These are phyloP conservation scores for Oxytorus armatus DNA, from an alignment of 2,888 invertebrate species.

Conservation along the genomic window DNA sequence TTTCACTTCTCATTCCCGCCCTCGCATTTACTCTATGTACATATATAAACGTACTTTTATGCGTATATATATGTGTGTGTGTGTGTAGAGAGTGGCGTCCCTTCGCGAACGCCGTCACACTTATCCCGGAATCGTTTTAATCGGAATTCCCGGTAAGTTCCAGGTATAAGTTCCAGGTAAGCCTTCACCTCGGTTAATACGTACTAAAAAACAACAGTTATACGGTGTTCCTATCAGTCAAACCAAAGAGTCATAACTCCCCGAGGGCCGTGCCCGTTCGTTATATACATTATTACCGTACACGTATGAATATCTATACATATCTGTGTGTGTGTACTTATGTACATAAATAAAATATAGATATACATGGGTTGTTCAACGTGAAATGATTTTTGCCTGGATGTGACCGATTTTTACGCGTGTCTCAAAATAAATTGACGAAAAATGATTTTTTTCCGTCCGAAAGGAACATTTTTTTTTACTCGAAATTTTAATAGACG, in stretches of 20 bases:
- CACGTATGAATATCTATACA: no score
- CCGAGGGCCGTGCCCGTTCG: constrained; percentile 54
- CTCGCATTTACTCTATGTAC: constrained; percentile 53
- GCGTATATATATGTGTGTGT: constrained; percentile 2
- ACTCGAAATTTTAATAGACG: no score
- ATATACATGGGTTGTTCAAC: not conserved
- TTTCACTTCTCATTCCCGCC: constrained; percentile 62
- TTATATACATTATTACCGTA: no score
- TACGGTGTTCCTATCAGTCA: constrained; percentile 58
- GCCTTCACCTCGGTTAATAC: constrained; percentile 23
- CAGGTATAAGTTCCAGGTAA: constrained; percentile 68
- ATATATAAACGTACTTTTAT: constrained; percentile 15
- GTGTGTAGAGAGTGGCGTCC: constrained; percentile 31
- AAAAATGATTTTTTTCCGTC: no score
- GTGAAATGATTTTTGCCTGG: no score
- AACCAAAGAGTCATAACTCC: constrained; percentile 61
- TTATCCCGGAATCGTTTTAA: constrained; percentile 72
- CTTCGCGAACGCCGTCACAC: constrained; percentile 53
- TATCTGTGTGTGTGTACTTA: no score
- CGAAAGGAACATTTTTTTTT: no score
- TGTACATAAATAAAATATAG: not conserved
- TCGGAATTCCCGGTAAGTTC: constrained; percentile 73
- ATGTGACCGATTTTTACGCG: no score
- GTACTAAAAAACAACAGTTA: constrained; percentile 22
- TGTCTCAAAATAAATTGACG: no score